Evolutionary conservation across 2,113 vertebrate species (phyloP).

Genomic region (Myiozetetes cayanensis): DNA sequence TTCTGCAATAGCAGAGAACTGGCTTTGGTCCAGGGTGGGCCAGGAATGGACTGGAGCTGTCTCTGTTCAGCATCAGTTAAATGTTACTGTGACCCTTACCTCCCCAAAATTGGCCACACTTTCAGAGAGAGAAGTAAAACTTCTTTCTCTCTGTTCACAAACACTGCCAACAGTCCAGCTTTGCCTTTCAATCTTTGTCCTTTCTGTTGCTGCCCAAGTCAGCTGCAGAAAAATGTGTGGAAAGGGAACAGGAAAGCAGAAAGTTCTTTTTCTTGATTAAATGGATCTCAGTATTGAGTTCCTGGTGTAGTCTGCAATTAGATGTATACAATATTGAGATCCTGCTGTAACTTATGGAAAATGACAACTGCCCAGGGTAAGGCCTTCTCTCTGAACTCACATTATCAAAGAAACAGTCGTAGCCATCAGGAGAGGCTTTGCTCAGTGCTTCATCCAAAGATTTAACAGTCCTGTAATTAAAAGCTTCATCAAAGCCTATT

Average conservation of each 20-base stretch:
- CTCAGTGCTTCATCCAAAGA: constrained; percentile 83
- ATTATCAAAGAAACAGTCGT: constrained; percentile 90
- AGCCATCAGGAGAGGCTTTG: constrained; percentile 83
- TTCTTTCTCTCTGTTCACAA: not conserved
- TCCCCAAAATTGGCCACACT: not conserved
- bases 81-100: not conserved
- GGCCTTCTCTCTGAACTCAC: constrained; percentile 65
- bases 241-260: not conserved
- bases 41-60: not conserved
- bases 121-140: not conserved
- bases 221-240: not conserved
- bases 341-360: not conserved
- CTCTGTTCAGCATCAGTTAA: not conserved
- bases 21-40: not conserved
- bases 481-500: constrained; percentile 84
- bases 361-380: not conserved
- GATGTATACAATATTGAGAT: not conserved
- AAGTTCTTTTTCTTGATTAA: not conserved
- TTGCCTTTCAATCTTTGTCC: not conserved
- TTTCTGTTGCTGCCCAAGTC: not conserved
- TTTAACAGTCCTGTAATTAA: constrained; percentile 87
- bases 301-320: not conserved
- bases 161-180: not conserved
- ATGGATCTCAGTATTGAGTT: not conserved
- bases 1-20: not conserved